Evolutionary conservation across 2,797 vertebrate genomes (phyloP).

Genomic region (Triplophysa yarkandensis): DNA sequence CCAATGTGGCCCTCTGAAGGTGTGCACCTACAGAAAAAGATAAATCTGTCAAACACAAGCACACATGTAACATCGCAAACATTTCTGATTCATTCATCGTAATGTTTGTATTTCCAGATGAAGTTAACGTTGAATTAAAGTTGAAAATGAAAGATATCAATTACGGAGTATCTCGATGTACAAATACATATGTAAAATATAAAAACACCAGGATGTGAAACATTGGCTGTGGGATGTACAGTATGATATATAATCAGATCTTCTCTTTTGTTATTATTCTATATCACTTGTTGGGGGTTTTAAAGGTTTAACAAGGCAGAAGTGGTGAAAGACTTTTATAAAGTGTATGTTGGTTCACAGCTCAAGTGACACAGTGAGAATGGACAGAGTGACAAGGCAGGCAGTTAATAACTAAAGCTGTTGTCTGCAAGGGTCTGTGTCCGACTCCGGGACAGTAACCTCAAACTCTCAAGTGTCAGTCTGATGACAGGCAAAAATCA

Average conservation of each 20-base stretch:
- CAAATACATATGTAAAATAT: background rate
- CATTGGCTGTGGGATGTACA: background rate
- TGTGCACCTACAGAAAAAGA: constrained; percentile 86
- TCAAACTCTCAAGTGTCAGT: background rate
- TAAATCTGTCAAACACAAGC: constrained; percentile 48
- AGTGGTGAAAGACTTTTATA: background rate
- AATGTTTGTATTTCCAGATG: constrained; percentile 13
- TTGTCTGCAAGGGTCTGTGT: background rate
- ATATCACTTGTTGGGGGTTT: background rate
- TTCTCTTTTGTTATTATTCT: background rate
- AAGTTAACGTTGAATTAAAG: background rate
- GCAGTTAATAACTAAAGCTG: background rate
- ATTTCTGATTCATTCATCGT: background rate
- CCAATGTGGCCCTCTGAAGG: constrained; percentile 96
- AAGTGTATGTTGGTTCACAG: background rate
- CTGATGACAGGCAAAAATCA: constrained; percentile 13
- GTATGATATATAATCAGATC: background rate
- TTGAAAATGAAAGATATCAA: background rate
- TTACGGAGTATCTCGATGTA: background rate
- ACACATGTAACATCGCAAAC: constrained; percentile 5
- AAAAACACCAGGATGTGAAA: background rate
- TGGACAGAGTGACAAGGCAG: background rate
- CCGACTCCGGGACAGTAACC: background rate
- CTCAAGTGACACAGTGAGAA: background rate
- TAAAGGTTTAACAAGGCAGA: background rate